phyloP scores from a whole-genome alignment of 2,797 vertebrate genomes.

The Nyctalus aviator region DNA sequence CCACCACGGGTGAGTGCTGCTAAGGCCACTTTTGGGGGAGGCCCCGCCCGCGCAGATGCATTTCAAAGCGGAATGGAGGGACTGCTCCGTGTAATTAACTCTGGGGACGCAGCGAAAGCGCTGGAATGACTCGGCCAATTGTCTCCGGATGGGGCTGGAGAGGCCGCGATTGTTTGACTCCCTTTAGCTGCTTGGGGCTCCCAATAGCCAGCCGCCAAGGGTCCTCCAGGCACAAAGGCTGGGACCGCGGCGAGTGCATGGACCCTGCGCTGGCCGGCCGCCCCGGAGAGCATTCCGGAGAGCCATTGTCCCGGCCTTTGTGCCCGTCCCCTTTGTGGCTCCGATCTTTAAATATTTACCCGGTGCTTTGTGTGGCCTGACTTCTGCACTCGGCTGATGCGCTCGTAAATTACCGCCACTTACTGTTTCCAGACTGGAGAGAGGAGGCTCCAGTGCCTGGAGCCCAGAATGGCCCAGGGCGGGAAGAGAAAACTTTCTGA shows the following conservation, averaged over 20 bases:
- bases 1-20: neutral
- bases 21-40: neutral
- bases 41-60: neutral
- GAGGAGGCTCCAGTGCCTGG: neutral
- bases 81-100: conserved; percentile 71
- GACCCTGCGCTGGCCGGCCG: conserved; percentile 40
- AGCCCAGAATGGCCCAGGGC: neutral
- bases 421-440: conserved; percentile 8
- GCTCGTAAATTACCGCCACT: conserved; percentile 64
- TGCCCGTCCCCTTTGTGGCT: conserved; percentile 66
- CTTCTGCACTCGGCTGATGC: conserved; percentile 58
- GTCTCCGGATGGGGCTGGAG: conserved; percentile 75
- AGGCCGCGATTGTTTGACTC: conserved; percentile 74
- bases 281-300: conserved; percentile 63
- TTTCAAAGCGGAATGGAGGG: conserved; percentile 68
- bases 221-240: conserved; percentile 71
- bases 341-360: conserved; percentile 84
- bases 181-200: conserved; percentile 48
- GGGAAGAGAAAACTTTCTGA: neutral
- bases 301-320: conserved; percentile 70
- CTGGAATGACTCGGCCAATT: conserved; percentile 63
- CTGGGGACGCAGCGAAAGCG: conserved; percentile 51
- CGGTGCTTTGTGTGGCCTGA: conserved; percentile 70
- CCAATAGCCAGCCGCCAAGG: conserved; percentile 41
- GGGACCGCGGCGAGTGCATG: conserved; percentile 66